phyloP scores from a whole-genome alignment of 2,888 invertebrate genomes.

The Drosophila prolongata region DNA sequence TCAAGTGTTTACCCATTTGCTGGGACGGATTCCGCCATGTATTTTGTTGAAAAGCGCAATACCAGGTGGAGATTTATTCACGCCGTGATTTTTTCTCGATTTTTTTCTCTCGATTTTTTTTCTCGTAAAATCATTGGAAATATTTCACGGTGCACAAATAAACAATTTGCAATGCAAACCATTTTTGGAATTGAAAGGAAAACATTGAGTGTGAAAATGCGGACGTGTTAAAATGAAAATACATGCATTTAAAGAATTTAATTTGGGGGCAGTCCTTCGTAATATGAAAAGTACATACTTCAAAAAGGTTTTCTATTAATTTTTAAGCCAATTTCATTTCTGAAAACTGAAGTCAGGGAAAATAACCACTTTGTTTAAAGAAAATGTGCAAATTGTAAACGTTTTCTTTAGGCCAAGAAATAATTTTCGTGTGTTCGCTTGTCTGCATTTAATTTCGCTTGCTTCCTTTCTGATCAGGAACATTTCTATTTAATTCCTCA shows the following conservation, averaged over 20 bases:
- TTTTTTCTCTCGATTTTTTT: too few species aligned
- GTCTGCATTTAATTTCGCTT: slow-evolving; percentile 26
- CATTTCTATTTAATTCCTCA: slow-evolving; percentile 7
- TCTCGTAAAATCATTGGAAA: slow-evolving; percentile 12
- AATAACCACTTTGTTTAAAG: background rate
- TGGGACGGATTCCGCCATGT: slow-evolving; percentile 3
- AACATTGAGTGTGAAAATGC: background rate
- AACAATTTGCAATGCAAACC: slow-evolving; percentile 38
- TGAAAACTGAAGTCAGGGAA: too few species aligned
- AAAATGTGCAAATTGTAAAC: background rate
- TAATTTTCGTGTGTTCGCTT: slow-evolving; percentile 19
- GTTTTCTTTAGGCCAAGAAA: background rate
- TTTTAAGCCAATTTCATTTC: background rate
- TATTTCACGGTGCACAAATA: slow-evolving; percentile 39
- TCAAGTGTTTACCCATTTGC: slow-evolving; percentile 45
- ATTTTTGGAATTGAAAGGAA: slow-evolving; percentile 13
- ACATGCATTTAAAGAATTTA: slow-evolving; percentile 16
- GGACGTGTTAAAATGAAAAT: slow-evolving; percentile 14
- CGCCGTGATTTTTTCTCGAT: slow-evolving; percentile 30
- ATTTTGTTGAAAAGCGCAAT: slow-evolving; percentile 31
- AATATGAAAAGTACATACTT: background rate
- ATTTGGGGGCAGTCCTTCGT: background rate
- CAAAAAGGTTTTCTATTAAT: slow-evolving; percentile 1
- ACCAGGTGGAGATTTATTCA: slow-evolving; percentile 48
- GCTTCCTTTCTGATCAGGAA: slow-evolving; percentile 12